These are phyloP conservation scores for Petrocephalus zakoni DNA, from an alignment of 2,113 vertebrate genomes.

Conservation along the genomic window DNA sequence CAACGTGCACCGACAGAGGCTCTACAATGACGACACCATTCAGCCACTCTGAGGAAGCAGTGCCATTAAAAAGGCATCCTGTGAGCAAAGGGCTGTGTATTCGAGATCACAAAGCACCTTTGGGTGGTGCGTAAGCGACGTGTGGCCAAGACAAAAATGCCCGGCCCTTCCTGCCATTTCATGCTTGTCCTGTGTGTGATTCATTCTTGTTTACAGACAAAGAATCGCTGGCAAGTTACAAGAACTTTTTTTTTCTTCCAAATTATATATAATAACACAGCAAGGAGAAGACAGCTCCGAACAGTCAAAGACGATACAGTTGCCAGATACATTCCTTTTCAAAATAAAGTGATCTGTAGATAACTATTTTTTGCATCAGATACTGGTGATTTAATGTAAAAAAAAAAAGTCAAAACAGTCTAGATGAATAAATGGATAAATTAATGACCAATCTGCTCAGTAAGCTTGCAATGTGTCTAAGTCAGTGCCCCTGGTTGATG, in stretches of 20 bases:
- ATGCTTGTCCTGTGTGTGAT: background rate
- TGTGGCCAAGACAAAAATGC: background rate
- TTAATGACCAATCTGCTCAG: background rate
- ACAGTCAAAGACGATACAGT: conserved; percentile 28
- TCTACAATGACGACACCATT: background rate
- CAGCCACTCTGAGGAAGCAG: background rate
- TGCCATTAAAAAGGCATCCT: background rate
- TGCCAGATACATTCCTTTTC: background rate
- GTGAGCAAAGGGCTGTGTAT: background rate
- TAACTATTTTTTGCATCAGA: background rate
- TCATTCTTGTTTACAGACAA: background rate
- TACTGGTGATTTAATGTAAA: background rate
- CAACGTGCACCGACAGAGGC: conserved; percentile 23
- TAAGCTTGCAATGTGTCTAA: background rate
- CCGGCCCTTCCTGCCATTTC: background rate
- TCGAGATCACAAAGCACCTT: background rate
- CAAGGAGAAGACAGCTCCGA: background rate
- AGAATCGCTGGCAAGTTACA: background rate
- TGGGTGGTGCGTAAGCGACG: background rate
- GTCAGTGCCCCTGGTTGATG: background rate
- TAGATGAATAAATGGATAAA: conserved; percentile 7
- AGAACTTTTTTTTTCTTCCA: background rate
- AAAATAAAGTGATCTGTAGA: background rate
- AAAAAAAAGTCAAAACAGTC: background rate
- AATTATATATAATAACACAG: background rate